Percentiles rank a stretch among this genome's conserved stretches.
Evolutionary conservation across 2,888 invertebrate species (phyloP).

Genomic region (Drosophila meridionalis): DNA sequence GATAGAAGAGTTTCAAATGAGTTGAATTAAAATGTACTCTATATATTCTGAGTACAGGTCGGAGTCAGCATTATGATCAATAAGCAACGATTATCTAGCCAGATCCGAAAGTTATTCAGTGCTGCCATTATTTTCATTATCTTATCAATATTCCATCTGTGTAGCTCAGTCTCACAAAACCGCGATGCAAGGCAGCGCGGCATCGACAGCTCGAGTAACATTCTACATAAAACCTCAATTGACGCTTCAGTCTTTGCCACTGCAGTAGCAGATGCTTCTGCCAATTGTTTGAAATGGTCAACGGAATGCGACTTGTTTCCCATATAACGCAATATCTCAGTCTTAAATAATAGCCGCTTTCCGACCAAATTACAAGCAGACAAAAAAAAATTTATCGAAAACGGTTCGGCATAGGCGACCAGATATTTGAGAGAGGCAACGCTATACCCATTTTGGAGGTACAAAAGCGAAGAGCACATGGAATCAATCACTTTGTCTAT

Average conservation of each 20-base stretch:
- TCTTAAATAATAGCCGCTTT: slow-evolving; percentile 67
- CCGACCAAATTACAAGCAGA: slow-evolving; percentile 63
- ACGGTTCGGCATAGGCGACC: slow-evolving; percentile 35
- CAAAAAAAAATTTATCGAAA: slow-evolving; percentile 64
- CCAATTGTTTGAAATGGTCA: slow-evolving; percentile 82
- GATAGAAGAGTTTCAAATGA: not conserved
- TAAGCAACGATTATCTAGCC: slow-evolving; percentile 59
- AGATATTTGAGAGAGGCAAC: slow-evolving; percentile 29
- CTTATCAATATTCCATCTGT: slow-evolving; percentile 83
- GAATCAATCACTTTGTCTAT: slow-evolving; percentile 49
- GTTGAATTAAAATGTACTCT: not conserved
- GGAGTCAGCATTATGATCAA: slow-evolving; percentile 3
- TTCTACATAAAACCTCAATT: slow-evolving; percentile 81
- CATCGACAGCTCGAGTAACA: slow-evolving; percentile 64
- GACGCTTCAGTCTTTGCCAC: slow-evolving; percentile 52
- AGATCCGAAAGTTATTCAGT: slow-evolving; percentile 29
- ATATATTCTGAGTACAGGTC: slow-evolving; percentile 57
- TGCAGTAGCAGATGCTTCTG: slow-evolving; percentile 53
- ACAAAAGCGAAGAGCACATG: slow-evolving; percentile 7
- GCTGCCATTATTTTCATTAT: slow-evolving; percentile 35
- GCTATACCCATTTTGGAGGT: slow-evolving; percentile 9
- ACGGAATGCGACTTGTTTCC: slow-evolving; percentile 83
- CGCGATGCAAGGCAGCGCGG: slow-evolving; percentile 46
- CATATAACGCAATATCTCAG: slow-evolving; percentile 49
- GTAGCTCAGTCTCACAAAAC: slow-evolving; percentile 59